phyloP scores from a whole-genome alignment of 2,113 vertebrate species.

The Neotoma lepida region DNA sequence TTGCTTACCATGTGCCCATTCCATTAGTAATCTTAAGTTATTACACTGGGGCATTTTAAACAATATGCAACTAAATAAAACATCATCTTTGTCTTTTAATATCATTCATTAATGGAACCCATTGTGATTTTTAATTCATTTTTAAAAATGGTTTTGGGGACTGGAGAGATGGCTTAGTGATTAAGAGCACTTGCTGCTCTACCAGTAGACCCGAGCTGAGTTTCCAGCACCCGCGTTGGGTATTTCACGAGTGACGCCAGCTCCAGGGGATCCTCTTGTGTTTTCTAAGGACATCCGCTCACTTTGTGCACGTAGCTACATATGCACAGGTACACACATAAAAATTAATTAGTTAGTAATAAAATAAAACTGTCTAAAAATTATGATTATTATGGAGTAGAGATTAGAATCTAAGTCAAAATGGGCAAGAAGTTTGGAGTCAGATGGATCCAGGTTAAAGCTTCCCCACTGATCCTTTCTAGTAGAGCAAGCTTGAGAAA shows the following conservation, averaged over 20 bases:
- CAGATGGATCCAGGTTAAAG: background rate
- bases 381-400: background rate
- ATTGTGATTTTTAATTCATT: background rate
- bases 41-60: background rate
- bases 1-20: background rate
- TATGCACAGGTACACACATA: background rate
- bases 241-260: background rate
- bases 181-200: background rate
- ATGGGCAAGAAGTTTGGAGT: background rate
- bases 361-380: background rate
- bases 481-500: background rate
- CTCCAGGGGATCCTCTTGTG: background rate
- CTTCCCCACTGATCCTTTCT: background rate
- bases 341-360: background rate
- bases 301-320: background rate
- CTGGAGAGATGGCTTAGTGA: background rate
- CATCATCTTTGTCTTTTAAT: background rate
- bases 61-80: constrained; percentile 27
- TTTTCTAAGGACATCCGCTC: too few relatives aligned
- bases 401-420: background rate
- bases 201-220: background rate
- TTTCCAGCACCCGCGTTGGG: background rate
- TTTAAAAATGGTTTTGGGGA: background rate
- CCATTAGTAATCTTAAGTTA: background rate
- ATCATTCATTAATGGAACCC: background rate